Base-by-base conservation (phyloP, 2,797 vertebrate genomes). In the Catamblyrhynchus diadema region DNA sequence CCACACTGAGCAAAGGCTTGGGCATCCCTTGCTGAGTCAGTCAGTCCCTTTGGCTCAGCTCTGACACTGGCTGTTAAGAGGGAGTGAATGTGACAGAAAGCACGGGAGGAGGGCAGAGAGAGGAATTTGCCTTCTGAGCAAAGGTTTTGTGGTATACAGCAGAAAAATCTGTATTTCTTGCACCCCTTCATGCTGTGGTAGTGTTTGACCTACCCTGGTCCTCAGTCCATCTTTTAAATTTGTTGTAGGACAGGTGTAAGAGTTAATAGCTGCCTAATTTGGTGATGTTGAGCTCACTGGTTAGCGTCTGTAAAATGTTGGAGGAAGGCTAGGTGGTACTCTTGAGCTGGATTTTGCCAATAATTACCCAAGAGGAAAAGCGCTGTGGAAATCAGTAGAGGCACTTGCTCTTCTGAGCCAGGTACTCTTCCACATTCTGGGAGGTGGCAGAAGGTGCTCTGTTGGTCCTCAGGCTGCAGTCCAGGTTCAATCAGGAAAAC, bases 311-410 rank as follows among this genome's bases (percentile, higher is more conserved):
- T 96, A 95, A 91, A 75, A 14, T 92, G 81, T 54, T 74, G 81
- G n/a, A 67, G 72, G 81, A 80, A 96, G 92, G 93, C 93, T 96
- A 96, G 95, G 93, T 95, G 94, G 95, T 95, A 96, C 95, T 96
- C 95, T 96, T 95, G 94, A 95, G 96, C 96, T 96, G 92, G 91
- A 30, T 95, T 96, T 94, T 93, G 86, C 77, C 88, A 88, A 0
- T 59, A 86, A 85, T 91, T 78, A 50, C 69, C 78, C 81, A 91
- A 83, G 78, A 87, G 79, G 25, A 83, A 66, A 65, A 78, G 47
- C 21, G 51, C 57, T 57, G 59, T 65, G 61, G 65, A 56, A 81
- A 69, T 62, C n/a, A 20, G 53, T n/a, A 50, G 73, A 79, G 72
- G 6, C 14, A 8, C 35, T 90, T 41, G 60, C 53, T 78, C 14